Base-by-base conservation (phyloP, 2,797 vertebrate genomes). In the Argentina silus region DNA sequence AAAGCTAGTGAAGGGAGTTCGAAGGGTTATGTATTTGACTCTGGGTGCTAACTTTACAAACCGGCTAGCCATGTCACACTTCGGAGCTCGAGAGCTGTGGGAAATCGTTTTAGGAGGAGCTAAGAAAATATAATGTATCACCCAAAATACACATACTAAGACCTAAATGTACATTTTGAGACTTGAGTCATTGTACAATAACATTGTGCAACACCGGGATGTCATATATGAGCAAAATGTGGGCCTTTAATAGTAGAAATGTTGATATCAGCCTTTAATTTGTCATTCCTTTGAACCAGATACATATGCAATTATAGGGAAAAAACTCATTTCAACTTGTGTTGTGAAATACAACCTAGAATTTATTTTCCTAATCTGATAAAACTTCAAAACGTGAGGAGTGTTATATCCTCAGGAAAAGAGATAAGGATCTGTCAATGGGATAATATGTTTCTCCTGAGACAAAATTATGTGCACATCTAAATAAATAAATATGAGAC, bases 291-390 rank as follows among this genome's bases (percentile, higher is more conserved):
- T 76, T 76, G 42, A 76, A 44, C 15, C 23, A 72, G 70, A 56
- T 70, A 67, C 53, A 80, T 73, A 70, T 84, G 75, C 80, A 87
- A 85, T 80, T 82, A 82, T 36, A 53, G 21, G 67, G 67, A 77
- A 72, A 72, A 51, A 78, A 75, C 67, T 72, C 73, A 73, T 81
- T 85, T 85, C 65, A 74, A 78, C 75, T 42, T 66, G 78, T 68
- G 63, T 73, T 78, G 70, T 81, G 79, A 86, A 77, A 81, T 75
- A 72, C 74, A 69, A 78, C 43, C 82, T 73, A 65, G 73, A 81
- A 88, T 85, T 59, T 81, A 56, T 74, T 86, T 83, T 85, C 78
- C 75, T 85, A 80, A 91, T 89, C 86, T 88, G 88, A 92, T 93
- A 81, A 83, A 85, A 84, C 85, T 83, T 91, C 81, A 85, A 83